Evolutionary conservation across 2,797 vertebrate genomes (phyloP).

Genomic region (Remorina albescens): DNA sequence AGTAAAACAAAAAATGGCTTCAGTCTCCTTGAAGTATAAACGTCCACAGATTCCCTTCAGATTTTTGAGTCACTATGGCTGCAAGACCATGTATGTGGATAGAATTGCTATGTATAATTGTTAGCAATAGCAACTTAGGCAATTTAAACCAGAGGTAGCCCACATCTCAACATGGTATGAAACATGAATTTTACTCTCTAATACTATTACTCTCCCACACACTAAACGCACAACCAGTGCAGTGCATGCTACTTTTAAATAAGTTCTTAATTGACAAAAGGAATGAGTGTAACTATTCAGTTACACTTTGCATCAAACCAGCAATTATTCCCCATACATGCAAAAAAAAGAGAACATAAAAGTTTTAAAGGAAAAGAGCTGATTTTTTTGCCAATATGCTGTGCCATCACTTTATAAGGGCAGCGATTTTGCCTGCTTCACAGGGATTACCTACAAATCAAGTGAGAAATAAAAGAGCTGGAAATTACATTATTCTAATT

Average conservation of each 20-base stretch:
- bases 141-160: background rate
- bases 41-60: conserved; percentile 1
- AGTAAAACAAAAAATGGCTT: background rate
- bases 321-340: conserved; percentile 42
- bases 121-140: background rate
- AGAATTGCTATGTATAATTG: background rate
- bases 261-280: conserved; percentile 22
- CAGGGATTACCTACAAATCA: conserved; percentile 56
- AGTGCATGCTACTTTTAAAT: conserved; percentile 3
- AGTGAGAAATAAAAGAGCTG: conserved; percentile 38
- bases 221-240: background rate
- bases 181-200: background rate
- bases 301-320: conserved; percentile 31
- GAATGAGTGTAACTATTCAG: conserved; percentile 37
- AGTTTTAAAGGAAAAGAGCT: conserved; percentile 16
- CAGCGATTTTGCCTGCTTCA: conserved; percentile 46
- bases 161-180: background rate
- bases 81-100: background rate
- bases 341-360: conserved; percentile 26
- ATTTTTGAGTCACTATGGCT: conserved; percentile 5
- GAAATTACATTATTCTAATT: conserved; percentile 42
- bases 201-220: background rate
- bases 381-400: conserved; percentile 39
- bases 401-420: conserved; percentile 51
- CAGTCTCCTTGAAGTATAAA: background rate